These are phyloP conservation scores for Psilopsiagon aurifrons DNA, from an alignment of 2,113 vertebrate genomes.

Conservation along the genomic window DNA sequence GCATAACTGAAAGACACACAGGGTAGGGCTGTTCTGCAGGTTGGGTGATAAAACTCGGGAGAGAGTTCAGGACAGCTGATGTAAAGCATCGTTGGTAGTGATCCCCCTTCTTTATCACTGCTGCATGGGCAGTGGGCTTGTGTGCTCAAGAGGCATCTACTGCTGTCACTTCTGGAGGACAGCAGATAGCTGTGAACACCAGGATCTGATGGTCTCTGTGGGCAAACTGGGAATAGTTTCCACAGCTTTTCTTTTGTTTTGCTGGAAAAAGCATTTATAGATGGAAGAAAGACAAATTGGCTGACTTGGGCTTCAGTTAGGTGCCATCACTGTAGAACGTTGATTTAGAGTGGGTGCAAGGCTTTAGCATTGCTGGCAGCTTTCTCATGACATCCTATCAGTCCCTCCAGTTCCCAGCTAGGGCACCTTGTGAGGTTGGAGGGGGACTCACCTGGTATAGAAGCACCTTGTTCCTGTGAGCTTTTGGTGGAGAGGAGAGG, in stretches of 20 bases:
- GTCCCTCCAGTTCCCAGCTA: neutral
- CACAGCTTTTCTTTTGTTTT: neutral
- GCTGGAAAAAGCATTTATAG: neutral
- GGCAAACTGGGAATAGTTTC: fast-evolving
- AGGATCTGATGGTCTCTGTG: neutral
- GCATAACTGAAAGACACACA: neutral
- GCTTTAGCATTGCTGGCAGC: neutral
- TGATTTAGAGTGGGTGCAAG: neutral
- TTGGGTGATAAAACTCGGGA: neutral
- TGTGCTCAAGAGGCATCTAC: neutral
- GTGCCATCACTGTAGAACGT: neutral
- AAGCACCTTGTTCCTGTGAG: neutral
- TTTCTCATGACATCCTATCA: neutral
- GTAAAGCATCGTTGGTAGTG: fast-evolving
- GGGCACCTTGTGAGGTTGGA: neutral
- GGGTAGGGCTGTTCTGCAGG: neutral
- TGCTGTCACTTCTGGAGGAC: neutral
- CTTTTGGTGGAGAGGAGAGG: neutral
- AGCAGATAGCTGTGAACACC: neutral
- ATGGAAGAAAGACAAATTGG: neutral
- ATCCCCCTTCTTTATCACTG: neutral
- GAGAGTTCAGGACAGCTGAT: neutral
- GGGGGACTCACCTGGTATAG: neutral
- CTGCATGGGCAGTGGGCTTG: neutral
- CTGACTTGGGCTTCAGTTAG: neutral